A percentile compares a stretch with the other conserved stretches of the same genome.
These are phyloP conservation scores for Xiphophorus couchianus DNA, from an alignment of 2,113 vertebrate genomes.

Conservation along the genomic window DNA sequence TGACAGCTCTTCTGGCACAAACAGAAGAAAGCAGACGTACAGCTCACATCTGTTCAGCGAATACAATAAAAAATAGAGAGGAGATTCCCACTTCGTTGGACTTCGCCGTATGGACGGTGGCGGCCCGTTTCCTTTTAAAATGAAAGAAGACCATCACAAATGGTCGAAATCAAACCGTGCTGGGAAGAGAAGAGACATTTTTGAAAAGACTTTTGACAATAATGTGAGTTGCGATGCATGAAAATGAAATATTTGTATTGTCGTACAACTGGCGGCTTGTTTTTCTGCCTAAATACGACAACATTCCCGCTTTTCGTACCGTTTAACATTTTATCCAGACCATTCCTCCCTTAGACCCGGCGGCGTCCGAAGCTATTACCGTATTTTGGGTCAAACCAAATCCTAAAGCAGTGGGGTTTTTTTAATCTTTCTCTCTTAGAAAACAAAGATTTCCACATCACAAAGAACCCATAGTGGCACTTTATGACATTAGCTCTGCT, in stretches of 20 bases:
- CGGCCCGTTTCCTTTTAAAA: conserved; percentile 11
- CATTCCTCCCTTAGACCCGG: neutral
- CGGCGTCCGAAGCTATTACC: neutral
- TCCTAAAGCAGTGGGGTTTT: neutral
- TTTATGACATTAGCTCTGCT: neutral
- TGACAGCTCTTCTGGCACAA: conserved; percentile 42
- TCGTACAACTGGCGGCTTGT: neutral
- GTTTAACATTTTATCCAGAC: neutral
- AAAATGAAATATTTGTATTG: too few relatives aligned
- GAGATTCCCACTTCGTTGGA: conserved; percentile 44
- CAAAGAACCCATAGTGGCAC: neutral
- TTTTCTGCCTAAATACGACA: neutral
- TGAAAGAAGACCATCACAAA: conserved; percentile 15
- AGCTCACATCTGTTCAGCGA: conserved; percentile 57
- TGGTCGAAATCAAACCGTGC: neutral
- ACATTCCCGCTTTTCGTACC: neutral
- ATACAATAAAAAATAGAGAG: conserved; percentile 21
- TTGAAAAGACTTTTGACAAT: neutral
- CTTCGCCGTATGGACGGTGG: conserved; percentile 41
- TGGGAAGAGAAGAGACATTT: neutral
- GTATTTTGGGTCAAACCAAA: neutral
- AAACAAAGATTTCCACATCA: neutral
- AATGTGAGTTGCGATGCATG: neutral
- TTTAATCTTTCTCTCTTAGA: too few relatives aligned
- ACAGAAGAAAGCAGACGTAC: neutral